Conservation (phyloP, 2,888 invertebrate genomes). For the Agapetus fuscipes region DNA sequence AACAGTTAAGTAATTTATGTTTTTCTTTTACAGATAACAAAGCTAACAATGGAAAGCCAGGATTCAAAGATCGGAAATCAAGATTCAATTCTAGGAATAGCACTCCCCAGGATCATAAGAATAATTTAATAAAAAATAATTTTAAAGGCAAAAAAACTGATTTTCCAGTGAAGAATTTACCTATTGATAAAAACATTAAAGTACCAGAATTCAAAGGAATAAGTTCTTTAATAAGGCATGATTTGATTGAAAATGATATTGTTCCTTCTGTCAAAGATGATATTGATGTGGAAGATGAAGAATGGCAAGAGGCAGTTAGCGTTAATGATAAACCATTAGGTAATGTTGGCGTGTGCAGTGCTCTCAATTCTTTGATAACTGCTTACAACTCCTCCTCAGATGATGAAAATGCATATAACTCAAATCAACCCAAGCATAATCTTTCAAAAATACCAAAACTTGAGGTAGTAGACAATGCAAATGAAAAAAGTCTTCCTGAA, state of each 20-base stretch:
- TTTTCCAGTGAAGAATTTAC: not conserved
- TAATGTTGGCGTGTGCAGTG: constrained; percentile 38
- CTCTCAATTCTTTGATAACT: constrained; percentile 46
- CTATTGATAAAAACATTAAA: constrained; percentile 23
- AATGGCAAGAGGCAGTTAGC: constrained; percentile 25
- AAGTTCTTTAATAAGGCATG: constrained; percentile 27
- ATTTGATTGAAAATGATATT: constrained; percentile 24
- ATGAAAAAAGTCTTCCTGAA: constrained; percentile 5
- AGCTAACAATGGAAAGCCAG: not conserved
- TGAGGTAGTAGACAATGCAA: not conserved
- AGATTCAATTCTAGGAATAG: too few relatives aligned
- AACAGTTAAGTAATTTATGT: not conserved
- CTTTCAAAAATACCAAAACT: too few relatives aligned
- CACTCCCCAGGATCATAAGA: too few relatives aligned
- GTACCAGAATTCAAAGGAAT: constrained; percentile 43
- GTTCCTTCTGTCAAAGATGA: constrained; percentile 21
- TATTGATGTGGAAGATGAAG: constrained; percentile 35
- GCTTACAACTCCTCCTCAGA: constrained; percentile 49
- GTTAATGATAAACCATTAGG: constrained; percentile 4
- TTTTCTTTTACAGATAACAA: constrained; percentile 1
- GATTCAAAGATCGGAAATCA: too few relatives aligned
- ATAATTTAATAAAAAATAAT: too few relatives aligned
- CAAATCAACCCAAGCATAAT: too few relatives aligned
- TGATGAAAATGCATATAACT: constrained; percentile 23
- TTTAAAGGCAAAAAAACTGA: too few relatives aligned